Evolutionary conservation across 2,113 vertebrate genomes (phyloP), one percentile per base, ranked within the genome.

Genomic region (Puma concolor): DNA sequence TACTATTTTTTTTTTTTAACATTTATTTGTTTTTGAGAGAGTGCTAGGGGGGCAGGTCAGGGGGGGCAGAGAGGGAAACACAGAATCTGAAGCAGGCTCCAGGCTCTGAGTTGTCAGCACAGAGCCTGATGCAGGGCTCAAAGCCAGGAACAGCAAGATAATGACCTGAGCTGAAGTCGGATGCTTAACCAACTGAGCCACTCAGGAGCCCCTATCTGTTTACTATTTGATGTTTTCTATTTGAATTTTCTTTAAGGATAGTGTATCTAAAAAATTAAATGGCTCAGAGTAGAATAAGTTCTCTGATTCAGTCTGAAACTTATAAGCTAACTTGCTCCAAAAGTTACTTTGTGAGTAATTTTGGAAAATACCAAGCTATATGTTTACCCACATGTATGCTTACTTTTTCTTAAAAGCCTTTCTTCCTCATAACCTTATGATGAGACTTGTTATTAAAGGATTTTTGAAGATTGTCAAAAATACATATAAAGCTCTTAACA

Each of bases 271-370:
- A 50, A 67, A 44, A 29, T 29, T 41, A 38, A 80, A 38, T 41
- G 19, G 33, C 7, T 54, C n/a, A 63, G 10, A 64, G 33, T 50
- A 63, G 12, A 52, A 52, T 25, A 88, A 79, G 36, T 3, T 64
- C 15, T 72, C 44, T 86, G 36, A 67, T 63, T 19, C 9, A 81
- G 38, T 63, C 25, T 33, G 33, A 81, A 93, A 76, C 27, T 63
- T 63, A 52, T 0, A 93, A 31, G 27, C 27, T 52, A 27, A 31
- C 41, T 72, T 64, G 41, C 57, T 89, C 52, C 33, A 82, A 82
- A 94, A 94, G 36, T 63, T 81, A 80, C 63, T 79, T 94, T 81
- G 64, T 80, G 44, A 57, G 64, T 88, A 88, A 64, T 82, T 88
- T 94, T 63, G 25, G 25, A 72, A 82, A 89, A 72, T n/a, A 72